Percentiles rank a stretch among this genome's conserved stretches.
These are phyloP conservation scores for Malurus alboscapulatus DNA, from an alignment of 2,113 vertebrate genomes.

Conservation along the genomic window DNA sequence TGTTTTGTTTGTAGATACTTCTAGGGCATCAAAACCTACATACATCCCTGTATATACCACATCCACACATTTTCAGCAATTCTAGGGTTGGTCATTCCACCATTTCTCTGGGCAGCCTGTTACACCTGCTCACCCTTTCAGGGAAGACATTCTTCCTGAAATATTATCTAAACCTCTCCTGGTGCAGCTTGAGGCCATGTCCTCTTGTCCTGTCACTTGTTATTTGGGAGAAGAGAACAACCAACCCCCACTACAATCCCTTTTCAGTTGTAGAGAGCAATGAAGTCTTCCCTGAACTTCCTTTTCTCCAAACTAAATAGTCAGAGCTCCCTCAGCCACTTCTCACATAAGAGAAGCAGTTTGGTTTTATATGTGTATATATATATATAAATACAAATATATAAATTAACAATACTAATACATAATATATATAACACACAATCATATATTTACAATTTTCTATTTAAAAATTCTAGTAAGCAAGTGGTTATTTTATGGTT, in stretches of 20 bases:
- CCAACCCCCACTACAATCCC: accelerated
- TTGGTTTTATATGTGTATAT: no score
- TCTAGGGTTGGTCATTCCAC: background rate
- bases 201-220: background rate
- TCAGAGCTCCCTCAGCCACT: background rate
- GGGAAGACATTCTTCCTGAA: background rate
- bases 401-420: background rate
- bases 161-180: background rate
- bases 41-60: accelerated
- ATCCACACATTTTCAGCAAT: background rate
- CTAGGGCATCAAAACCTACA: background rate
- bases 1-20: no score
- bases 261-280: background rate
- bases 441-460: background rate
- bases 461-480: background rate
- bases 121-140: background rate
- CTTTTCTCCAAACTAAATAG: background rate
- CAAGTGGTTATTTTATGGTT: background rate
- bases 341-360: background rate
- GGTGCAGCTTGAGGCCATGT: background rate
- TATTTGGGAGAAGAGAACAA: background rate
- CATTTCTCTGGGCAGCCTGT: background rate
- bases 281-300: background rate
- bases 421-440: background rate
- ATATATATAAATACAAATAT: background rate